Base-by-base conservation (phyloP, 2,888 invertebrate species). In the Torymus texanus region DNA sequence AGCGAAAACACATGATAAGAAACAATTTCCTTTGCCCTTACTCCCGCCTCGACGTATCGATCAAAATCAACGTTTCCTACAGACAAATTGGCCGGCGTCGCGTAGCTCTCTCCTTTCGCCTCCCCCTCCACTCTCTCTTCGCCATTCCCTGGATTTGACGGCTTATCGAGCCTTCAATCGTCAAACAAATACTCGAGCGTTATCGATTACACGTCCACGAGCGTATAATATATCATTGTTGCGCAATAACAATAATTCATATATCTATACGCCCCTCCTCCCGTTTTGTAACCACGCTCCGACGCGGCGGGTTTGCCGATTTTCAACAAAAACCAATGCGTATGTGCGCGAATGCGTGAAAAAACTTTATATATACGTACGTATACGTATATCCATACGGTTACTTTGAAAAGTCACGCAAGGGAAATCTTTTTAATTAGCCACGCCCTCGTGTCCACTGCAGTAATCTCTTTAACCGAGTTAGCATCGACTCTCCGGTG, bases 141-240 rank as follows among this genome's bases (percentile, higher is more conserved):
- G 3, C 16, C 13, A 14, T 53, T 63, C 58, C 61, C 67, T 67
- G 67, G 56, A 67, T 73, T 62, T 73, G 73, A 67, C 62, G 72
- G 73, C 67, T 68, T 78, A 78, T 78, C 67, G 56, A 68, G 78
- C 67, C 67, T 73, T 73, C 73, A 73, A 78, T 78, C 73, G 56
- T 24, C 56, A 56, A 78, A 78, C 62, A 73, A 73, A 78, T 73
- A 68, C 73, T 73, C 62, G 50, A 67, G 55, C 61, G 51, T 73
- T 58, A 68, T 68, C 62, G 78, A 73, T 78, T 67, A 50, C 24
- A 67, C 41, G 21, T 62, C 56, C 50, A 59, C 65, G 59, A 63
- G 21, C 65, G 50, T 50, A 41, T 41, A 24, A 61, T 72, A 66
- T 55, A 56, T 72, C 73, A 73, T 78, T 56, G 66, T 70, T 65